Evolutionary conservation across 1,140 invertebrate species (phyloP).

Genomic region (Ganaspis sp.): DNA sequence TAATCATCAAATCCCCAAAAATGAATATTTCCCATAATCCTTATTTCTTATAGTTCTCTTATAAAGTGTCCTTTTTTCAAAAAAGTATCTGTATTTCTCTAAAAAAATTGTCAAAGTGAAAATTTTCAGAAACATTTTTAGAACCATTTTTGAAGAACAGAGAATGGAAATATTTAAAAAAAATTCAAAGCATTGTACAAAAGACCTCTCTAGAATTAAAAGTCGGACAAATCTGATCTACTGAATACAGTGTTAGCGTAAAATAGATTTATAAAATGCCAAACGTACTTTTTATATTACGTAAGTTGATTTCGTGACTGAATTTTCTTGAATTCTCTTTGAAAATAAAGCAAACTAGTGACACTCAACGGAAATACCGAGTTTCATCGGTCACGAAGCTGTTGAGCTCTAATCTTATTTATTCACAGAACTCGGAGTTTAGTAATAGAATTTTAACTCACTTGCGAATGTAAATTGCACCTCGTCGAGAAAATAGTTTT

Average conservation of each 20-base stretch:
- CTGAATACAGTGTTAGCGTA: not conserved
- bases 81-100: too few relatives aligned
- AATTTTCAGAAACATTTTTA: too few relatives aligned
- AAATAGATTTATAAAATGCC: not conserved
- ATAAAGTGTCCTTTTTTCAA: too few relatives aligned
- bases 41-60: too few relatives aligned
- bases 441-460: not conserved
- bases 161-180: too few relatives aligned
- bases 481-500: not conserved
- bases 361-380: not conserved
- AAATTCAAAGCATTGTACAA: too few relatives aligned
- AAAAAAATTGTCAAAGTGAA: too few relatives aligned
- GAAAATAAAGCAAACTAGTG: not conserved
- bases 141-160: too few relatives aligned
- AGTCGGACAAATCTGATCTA: not conserved
- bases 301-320: not conserved
- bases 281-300: not conserved
- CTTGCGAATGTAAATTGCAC: not conserved
- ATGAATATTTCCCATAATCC: too few relatives aligned
- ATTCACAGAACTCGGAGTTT: not conserved
- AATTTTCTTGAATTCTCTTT: not conserved
- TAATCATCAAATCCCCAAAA: too few relatives aligned
- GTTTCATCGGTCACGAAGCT: not conserved
- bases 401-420: not conserved
- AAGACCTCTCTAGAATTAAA: too few relatives aligned